Evolutionary conservation across 2,113 vertebrate species (phyloP).

Genomic region (Gallinago paraguaiae): DNA sequence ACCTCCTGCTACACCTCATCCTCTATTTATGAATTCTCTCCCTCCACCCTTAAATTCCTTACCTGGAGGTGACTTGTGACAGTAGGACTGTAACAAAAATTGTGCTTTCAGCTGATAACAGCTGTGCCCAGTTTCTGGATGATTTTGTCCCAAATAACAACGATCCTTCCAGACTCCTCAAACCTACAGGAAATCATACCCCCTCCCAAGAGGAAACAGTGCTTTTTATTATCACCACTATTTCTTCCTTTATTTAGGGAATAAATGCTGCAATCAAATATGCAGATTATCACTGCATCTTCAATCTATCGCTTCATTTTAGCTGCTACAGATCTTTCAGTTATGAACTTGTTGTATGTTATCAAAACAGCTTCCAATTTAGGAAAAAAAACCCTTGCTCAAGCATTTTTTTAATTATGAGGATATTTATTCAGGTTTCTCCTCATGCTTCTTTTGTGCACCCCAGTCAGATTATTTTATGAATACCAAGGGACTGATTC

Average conservation of each 20-base stretch:
- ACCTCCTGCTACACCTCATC: background rate
- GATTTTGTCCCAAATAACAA: background rate
- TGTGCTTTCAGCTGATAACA: background rate
- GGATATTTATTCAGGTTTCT: background rate
- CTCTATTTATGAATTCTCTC: background rate
- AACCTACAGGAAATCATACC: rapidly evolving
- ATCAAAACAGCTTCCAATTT: background rate
- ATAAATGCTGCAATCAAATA: background rate
- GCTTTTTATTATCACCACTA: background rate
- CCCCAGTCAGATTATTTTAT: background rate
- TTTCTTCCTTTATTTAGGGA: background rate
- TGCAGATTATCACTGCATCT: background rate
- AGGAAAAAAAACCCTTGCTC: background rate
- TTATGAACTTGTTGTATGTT: background rate
- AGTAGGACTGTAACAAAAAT: background rate
- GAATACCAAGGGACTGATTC: background rate
- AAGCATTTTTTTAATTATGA: background rate
- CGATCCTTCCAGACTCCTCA: background rate
- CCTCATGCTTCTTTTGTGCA: background rate
- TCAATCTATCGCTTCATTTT: background rate
- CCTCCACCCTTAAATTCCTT: background rate
- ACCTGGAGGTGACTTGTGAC: too few species aligned
- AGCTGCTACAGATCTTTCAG: background rate
- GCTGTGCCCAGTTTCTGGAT: background rate
- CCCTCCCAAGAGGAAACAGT: background rate